Conservation (phyloP, 1,140 invertebrate genomes). For the Callitettix versicolor region DNA sequence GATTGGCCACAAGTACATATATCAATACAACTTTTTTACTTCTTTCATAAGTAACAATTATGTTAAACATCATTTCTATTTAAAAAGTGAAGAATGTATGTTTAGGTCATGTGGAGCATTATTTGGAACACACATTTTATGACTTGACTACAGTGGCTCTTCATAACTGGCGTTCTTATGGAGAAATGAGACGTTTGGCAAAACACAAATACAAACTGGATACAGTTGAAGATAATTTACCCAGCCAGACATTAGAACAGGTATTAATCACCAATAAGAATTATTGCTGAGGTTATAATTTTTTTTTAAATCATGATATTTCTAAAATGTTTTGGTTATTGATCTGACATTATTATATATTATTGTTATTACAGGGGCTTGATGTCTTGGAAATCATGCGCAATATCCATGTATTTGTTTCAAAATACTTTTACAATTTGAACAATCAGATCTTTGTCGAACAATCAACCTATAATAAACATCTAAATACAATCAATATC, state of each 20-base stretch:
- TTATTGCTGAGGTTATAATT: too few relatives aligned
- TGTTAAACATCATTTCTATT: too few relatives aligned
- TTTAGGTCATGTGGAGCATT: slow-evolving; percentile 69
- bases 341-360: too few relatives aligned
- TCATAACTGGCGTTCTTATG: slow-evolving; percentile 95
- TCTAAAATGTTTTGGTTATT: background rate
- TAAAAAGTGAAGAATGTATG: slow-evolving; percentile 26
- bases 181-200: slow-evolving; percentile 90
- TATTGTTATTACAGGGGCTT: slow-evolving; percentile 62
- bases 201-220: slow-evolving; percentile 71
- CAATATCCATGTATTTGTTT: slow-evolving; percentile 92
- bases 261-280: too few relatives aligned
- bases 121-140: slow-evolving; percentile 92
- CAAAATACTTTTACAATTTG: slow-evolving; percentile 89
- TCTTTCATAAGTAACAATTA: too few relatives aligned
- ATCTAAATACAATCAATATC: slow-evolving; percentile 93
- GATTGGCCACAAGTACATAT: too few relatives aligned
- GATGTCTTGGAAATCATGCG: slow-evolving; percentile 97
- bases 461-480: slow-evolving; percentile 81
- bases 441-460: slow-evolving; percentile 97
- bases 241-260: slow-evolving; percentile 92
- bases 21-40: too few relatives aligned
- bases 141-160: slow-evolving; percentile 94
- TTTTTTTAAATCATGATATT: too few relatives aligned
- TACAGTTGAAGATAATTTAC: slow-evolving; percentile 82